Percentiles rank a stretch among this genome's conserved stretches.
Evolutionary conservation across 1,140 invertebrate species (phyloP).

Genomic region (Heliconius congener): DNA sequence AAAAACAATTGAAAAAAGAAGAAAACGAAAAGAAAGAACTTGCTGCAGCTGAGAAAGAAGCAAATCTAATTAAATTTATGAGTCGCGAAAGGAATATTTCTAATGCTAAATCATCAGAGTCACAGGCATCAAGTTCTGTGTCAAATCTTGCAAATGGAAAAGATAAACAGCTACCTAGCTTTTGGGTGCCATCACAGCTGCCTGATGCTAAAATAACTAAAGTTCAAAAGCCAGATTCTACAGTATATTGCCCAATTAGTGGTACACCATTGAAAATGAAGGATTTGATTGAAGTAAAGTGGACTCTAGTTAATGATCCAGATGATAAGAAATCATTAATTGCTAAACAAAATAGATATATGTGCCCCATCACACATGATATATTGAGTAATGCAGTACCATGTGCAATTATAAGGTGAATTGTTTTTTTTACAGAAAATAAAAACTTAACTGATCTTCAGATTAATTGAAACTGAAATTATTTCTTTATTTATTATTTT

Average conservation of each 20-base stretch:
- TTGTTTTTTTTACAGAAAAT: conserved; percentile 6
- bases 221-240: conserved; percentile 93
- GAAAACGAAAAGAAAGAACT: conserved; percentile 82
- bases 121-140: conserved; percentile 56
- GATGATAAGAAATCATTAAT: conserved; percentile 92
- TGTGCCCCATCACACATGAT: conserved; percentile 98
- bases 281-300: conserved; percentile 96
- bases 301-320: conserved; percentile 93
- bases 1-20: conserved; percentile 92
- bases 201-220: conserved; percentile 89
- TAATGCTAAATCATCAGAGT: conserved; percentile 56
- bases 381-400: conserved; percentile 96
- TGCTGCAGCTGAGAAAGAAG: conserved; percentile 85
- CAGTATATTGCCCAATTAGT: conserved; percentile 97
- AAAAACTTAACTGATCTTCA: too few species aligned
- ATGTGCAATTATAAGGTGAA: conserved; percentile 91
- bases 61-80: conserved; percentile 83
- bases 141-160: conserved; percentile 78
- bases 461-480: too few species aligned
- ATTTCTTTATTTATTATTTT: too few species aligned
- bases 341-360: conserved; percentile 94
- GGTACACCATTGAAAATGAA: conserved; percentile 93
- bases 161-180: conserved; percentile 90
- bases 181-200: conserved; percentile 98
- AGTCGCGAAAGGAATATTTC: conserved; percentile 89